Evolutionary conservation across 1,140 invertebrate genomes (phyloP).

Genomic region (Trichonephila inaurata): DNA sequence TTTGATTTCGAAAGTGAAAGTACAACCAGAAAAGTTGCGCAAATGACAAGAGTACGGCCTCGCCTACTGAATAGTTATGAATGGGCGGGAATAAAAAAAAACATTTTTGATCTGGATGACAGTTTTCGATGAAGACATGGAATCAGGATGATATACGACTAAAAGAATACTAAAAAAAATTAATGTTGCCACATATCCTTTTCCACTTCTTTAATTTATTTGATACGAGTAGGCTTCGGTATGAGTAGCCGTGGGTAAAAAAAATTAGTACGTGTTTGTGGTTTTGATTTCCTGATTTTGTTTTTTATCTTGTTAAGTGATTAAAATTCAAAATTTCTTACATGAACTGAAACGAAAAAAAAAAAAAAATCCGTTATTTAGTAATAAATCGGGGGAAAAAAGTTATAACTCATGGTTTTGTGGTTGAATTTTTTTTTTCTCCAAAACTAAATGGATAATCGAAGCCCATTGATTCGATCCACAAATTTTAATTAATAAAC

Average conservation of each 20-base stretch:
- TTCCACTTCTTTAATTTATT: background rate
- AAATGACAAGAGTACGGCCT: background rate
- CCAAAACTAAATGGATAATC: too few species aligned
- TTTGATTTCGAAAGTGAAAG: conserved; percentile 9
- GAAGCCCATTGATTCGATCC: too few species aligned
- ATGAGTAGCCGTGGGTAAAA: background rate
- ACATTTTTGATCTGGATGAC: background rate
- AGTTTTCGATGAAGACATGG: background rate
- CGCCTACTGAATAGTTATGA: background rate
- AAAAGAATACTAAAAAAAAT: background rate
- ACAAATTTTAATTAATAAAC: too few species aligned
- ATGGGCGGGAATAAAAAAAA: background rate
- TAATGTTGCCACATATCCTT: background rate
- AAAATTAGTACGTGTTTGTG: background rate
- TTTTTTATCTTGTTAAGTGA: too few species aligned
- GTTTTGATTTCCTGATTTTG: background rate
- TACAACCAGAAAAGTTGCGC: background rate
- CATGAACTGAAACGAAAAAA: too few species aligned
- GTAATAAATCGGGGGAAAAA: too few species aligned
- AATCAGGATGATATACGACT: background rate
- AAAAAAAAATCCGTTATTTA: too few species aligned
- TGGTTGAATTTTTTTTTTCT: too few species aligned
- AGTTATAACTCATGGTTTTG: too few species aligned
- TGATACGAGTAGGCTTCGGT: background rate
- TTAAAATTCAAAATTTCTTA: too few species aligned